Base-by-base conservation (phyloP, 2,113 vertebrate genomes). In the Anarhynchus alexandrinus region DNA sequence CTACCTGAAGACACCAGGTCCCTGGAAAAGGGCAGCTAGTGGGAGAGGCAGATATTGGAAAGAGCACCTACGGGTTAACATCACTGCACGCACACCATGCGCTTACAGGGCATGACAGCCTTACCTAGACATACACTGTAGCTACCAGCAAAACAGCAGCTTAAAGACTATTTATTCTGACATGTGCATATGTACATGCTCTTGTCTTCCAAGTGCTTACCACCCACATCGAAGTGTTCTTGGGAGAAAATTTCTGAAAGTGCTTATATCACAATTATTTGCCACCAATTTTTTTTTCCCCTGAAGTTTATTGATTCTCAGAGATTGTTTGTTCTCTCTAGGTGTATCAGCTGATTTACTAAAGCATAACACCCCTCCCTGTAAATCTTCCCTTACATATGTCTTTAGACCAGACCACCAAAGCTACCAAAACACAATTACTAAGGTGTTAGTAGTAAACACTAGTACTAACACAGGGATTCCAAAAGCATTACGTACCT, bases 131-230 rank as follows among this genome's bases (percentile, higher is more conserved):
- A 82, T 1, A 30, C 14, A 30, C 32, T 40, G 4, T 9, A 71
- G 26, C 65, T 45, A 51, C 19, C n/a, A 78, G 81, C 21, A 78
- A 82, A 88, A 55, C 20, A 52, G 25, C 77, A 83, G 26, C 17
- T 71, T 59, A 51, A 58, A 43, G 1, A 3, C 23, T 64, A 4
- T 54, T 73, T 59, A 65, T 64, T 59, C 55, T 67, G 80, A 34
- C 49, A 16, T 0, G 12, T 13, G 26, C 0, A 1, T 26, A 42
- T 5, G 3, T 11, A 45, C n/a, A 6, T 10, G 19, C 45, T 78
- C 58, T 49, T 65, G 26, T 73, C 59, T 96, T 74, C 26, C 6
- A 17, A 47, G 43, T 38, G 25, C 52, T 91, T n/a, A 18, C 32
- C 38, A 47, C 10, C 36, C n/a, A 49, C 43, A 62, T 40, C 57